Evolutionary conservation across 2,113 vertebrate genomes (phyloP), one percentile per base, ranked within the genome.

Genomic region (Mus spicilegus): DNA sequence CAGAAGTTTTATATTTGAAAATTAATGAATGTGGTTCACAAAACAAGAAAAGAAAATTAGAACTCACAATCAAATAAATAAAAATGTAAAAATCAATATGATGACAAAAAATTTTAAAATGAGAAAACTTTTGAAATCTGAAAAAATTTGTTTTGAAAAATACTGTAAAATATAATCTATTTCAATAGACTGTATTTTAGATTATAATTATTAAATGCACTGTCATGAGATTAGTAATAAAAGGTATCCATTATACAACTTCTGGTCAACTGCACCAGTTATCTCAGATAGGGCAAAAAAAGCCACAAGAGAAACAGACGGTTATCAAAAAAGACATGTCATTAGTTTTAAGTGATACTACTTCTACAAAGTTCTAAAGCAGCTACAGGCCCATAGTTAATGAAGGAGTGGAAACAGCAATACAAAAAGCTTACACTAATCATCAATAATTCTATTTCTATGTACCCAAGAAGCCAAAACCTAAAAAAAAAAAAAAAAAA

Each of bases 391-490:
- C 51, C 56, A 24, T 24, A 58, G 11, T 7, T 13, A 56, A 56
- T n/a, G 9, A 81, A n/a, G 49, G 54, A 61, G 36, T 39, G 61
- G 54, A 54, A 58, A 58, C 16, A 56, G 33, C 20, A 58, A 16
- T 76, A 84, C 36, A 95, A 63, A 46, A 54, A 39, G 36, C 61
- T 61, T 82, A 56, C 6, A 39, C 12, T 61, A 39, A 39, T 39
- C 2, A 92, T 17, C 16, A 95, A 51, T 24, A 84, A 88, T 49
- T 89, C 22, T 77, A 93, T 73, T 93, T 95, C 63, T 92, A 61
- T 51, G 2, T 65, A 51, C 2, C 5, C n/a, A 26, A 82, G 1
- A 61, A 82, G 20, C 26, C 22, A 87, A n/a, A 67, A 67, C 10
- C 4, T 30, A 67, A 67, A 67, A 67, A 76, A 89, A 78, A 24